Base-by-base conservation (phyloP, 2,888 invertebrate genomes). In the Zaprionus bogoriensis region DNA sequence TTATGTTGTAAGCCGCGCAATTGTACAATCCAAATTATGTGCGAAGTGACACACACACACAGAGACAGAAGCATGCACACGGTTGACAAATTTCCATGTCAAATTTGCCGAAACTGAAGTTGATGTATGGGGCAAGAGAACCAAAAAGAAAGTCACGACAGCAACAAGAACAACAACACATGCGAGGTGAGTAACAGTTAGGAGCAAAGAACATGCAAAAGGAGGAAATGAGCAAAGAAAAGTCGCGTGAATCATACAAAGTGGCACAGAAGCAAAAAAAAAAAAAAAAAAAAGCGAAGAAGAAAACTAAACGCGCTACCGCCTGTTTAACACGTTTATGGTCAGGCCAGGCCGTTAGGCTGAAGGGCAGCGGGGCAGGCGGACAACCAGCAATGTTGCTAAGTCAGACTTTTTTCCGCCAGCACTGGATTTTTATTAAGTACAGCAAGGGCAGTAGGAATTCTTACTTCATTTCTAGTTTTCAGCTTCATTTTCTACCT, bases 61-160 rank as follows among this genome's bases (percentile, higher is more conserved):
- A 45, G 22, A 47, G 7, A 44, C 41, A 47, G 51, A n/a, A n/a
- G n/a, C n/a, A n/a, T n/a, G n/a, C n/a, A 45, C 19, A 23, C 6
- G 42, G 67, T 83, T 83, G 84, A 80, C 84, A 80, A 80, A 80
- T 78, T 77, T 78, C 62, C 80, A 76, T 71, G 74, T 54, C 68
- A 50, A 74, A 79, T 62, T 66, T 69, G 58, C 48, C 42, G 42
- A 59, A 63, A 57, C 42, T 57, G 28, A 55, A 54, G 41, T 50
- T 47, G 55, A 67, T 51, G 54, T 46, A 46, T 53, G 44, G n/a
- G 14, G 9, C 12, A 48, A 42, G 20, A n/a, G n/a, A n/a, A n/a
- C n/a, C 28, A 38, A 12, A 52, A 44, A 45, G 38, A 39, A 50
- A 48, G 50, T 38, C 57, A 48, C 41, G 42, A 42, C 58, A 58